Conservation (phyloP, 1,140 invertebrate genomes). For the Ooceraea biroi region DNA sequence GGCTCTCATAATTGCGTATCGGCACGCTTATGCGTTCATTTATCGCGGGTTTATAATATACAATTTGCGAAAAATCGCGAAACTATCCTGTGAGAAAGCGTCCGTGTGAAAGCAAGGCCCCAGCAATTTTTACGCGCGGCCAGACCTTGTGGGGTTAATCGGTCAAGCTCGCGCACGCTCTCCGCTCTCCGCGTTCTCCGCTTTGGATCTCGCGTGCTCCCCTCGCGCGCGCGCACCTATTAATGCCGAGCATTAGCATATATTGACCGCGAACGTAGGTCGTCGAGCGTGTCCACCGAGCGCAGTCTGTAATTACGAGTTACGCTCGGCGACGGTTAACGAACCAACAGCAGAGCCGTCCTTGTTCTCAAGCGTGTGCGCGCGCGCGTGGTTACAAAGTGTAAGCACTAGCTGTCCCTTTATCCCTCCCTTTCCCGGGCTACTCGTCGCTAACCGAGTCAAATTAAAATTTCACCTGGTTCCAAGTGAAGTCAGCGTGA, state of each 20-base stretch:
- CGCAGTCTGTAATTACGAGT: slow-evolving; percentile 79
- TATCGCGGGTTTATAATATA: not conserved
- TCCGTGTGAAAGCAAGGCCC: slow-evolving; percentile 8
- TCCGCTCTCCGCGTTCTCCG: slow-evolving; percentile 45
- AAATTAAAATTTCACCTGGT: slow-evolving; percentile 42
- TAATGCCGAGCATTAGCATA: slow-evolving; percentile 71
- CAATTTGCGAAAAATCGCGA: slow-evolving; percentile 1
- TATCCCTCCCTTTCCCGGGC: slow-evolving; percentile 24
- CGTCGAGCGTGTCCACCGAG: slow-evolving; percentile 71
- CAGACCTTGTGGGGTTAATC: slow-evolving; percentile 53
- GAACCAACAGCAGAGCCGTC: slow-evolving; percentile 60
- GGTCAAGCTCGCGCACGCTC: slow-evolving; percentile 58
- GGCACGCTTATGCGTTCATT: not conserved
- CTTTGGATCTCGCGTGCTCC: slow-evolving; percentile 21
- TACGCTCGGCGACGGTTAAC: slow-evolving; percentile 69
- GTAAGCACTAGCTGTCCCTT: not conserved
- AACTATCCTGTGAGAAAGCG: not conserved
- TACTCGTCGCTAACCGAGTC: slow-evolving; percentile 25
- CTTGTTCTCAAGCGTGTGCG: slow-evolving; percentile 14
- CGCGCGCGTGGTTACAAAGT: slow-evolving; percentile 18
- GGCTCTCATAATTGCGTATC: not conserved
- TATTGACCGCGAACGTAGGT: slow-evolving; percentile 72
- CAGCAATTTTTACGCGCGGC: not conserved
- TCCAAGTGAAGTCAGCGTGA: not conserved
- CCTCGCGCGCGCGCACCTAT: slow-evolving; percentile 50